Percentiles rank a stretch among this genome's conserved stretches.
Conservation (phyloP, 1,140 invertebrate species). For the Zaprionus kolodkinae region DNA sequence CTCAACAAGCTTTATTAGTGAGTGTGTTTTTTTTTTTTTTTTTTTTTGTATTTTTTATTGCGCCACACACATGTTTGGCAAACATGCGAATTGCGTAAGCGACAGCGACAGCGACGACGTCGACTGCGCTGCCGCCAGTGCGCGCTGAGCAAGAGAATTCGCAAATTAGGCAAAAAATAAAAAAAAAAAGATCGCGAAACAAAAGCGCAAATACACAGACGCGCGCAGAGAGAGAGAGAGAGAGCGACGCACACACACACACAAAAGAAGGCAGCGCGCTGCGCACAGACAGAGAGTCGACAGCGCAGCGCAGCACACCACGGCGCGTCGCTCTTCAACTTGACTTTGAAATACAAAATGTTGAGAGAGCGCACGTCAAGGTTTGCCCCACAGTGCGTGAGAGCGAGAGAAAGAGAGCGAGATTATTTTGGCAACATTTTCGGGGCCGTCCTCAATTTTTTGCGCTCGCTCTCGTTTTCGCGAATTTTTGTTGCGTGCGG, state of each 20-base stretch:
- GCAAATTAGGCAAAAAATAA: slow-evolving; percentile 37
- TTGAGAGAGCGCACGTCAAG: slow-evolving; percentile 53
- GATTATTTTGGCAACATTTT: slow-evolving; percentile 72
- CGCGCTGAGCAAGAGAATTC: slow-evolving; percentile 41
- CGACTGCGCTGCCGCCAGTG: slow-evolving; percentile 1
- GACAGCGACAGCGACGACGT: neutral
- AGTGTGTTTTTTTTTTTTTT: slow-evolving; percentile 9
- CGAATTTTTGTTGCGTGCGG: slow-evolving; percentile 29
- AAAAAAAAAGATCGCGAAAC: slow-evolving; percentile 37
- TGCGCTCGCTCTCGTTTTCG: slow-evolving; percentile 55
- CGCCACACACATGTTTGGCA: slow-evolving; percentile 65
- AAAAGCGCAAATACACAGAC: slow-evolving; percentile 26
- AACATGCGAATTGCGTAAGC: slow-evolving; percentile 78
- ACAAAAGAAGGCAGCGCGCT: neutral
- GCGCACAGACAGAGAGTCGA: slow-evolving; percentile 16
- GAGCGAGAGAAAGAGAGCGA: slow-evolving; percentile 18
- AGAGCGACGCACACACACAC: neutral
- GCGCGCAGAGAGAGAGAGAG: neutral
- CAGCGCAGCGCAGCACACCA: neutral
- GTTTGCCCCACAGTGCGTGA: slow-evolving; percentile 38
- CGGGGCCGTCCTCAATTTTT: slow-evolving; percentile 36
- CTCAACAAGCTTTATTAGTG: slow-evolving; percentile 5
- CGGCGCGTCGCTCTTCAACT: slow-evolving; percentile 69
- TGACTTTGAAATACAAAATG: slow-evolving; percentile 78
- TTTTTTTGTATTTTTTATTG: slow-evolving; percentile 47